Conservation (phyloP, 2,888 invertebrate genomes). For the Oxytorus armatus region DNA sequence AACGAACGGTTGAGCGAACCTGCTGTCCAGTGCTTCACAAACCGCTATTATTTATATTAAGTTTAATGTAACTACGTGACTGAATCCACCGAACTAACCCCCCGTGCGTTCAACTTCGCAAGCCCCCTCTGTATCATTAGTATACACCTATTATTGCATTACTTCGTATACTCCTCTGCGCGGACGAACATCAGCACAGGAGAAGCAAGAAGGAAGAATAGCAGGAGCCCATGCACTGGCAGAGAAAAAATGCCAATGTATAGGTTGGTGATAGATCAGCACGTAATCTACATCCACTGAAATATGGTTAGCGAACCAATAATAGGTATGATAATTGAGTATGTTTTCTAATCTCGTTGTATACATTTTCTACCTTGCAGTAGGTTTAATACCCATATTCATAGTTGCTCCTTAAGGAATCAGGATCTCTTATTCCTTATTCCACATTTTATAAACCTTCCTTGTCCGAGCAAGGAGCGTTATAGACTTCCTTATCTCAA, state of each 20-base stretch:
- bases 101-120: constrained; percentile 70
- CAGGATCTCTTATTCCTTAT: too few relatives aligned
- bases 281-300: not conserved
- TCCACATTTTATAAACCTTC: too few relatives aligned
- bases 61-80: constrained; percentile 85
- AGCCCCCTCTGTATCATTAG: constrained; percentile 82
- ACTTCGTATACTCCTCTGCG: constrained; percentile 75
- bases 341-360: not conserved
- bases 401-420: too few relatives aligned
- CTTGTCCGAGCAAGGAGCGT: too few relatives aligned
- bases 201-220: constrained; percentile 37
- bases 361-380: too few relatives aligned
- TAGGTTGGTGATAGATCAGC: constrained; percentile 32
- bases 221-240: constrained; percentile 50
- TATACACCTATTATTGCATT: constrained; percentile 84
- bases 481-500: too few relatives aligned
- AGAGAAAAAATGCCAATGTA: constrained; percentile 47
- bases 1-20: constrained; percentile 39
- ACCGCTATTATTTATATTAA: constrained; percentile 85
- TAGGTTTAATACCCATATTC: too few relatives aligned
- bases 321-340: not conserved
- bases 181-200: constrained; percentile 58
- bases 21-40: constrained; percentile 79
- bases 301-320: not conserved
- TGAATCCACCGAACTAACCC: constrained; percentile 79